These are phyloP conservation scores for Tenebrosternarchus preto DNA, from an alignment of 2,113 vertebrate species.

Conservation along the genomic window DNA sequence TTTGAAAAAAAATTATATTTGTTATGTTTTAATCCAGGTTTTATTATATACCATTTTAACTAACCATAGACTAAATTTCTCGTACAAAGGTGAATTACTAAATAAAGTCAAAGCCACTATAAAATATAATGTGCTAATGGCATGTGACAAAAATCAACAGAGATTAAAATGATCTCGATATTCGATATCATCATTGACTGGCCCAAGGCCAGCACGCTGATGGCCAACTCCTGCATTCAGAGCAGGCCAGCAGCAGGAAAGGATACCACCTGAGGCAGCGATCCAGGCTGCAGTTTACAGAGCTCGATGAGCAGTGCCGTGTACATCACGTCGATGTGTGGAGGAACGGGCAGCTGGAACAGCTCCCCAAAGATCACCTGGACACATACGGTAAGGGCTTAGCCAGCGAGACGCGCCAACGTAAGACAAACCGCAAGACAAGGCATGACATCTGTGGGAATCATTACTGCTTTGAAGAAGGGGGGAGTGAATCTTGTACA, in stretches of 20 bases:
- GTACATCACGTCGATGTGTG: slow-evolving; percentile 95
- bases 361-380: slow-evolving; percentile 96
- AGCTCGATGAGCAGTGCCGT: slow-evolving; percentile 96
- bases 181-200: too few species aligned
- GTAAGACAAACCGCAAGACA: too few species aligned
- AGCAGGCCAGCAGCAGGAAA: slow-evolving; percentile 55
- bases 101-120: too few species aligned
- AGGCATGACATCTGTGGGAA: not conserved
- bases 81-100: too few species aligned
- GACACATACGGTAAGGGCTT: not conserved
- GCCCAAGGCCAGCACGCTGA: not conserved
- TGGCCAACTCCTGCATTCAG: not conserved
- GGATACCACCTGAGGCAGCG: slow-evolving; percentile 98
- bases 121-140: too few species aligned
- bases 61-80: too few species aligned
- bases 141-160: too few species aligned
- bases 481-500: not conserved
- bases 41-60: too few species aligned
- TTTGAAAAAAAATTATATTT: too few species aligned
- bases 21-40: too few species aligned
- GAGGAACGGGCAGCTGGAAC: slow-evolving; percentile 87
- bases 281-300: slow-evolving; percentile 96
- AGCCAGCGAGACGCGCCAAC: not conserved
- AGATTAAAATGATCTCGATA: too few species aligned
- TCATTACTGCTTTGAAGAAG: not conserved